Conservation (phyloP, 2,797 vertebrate genomes). For the Gymnothorax javanicus region DNA sequence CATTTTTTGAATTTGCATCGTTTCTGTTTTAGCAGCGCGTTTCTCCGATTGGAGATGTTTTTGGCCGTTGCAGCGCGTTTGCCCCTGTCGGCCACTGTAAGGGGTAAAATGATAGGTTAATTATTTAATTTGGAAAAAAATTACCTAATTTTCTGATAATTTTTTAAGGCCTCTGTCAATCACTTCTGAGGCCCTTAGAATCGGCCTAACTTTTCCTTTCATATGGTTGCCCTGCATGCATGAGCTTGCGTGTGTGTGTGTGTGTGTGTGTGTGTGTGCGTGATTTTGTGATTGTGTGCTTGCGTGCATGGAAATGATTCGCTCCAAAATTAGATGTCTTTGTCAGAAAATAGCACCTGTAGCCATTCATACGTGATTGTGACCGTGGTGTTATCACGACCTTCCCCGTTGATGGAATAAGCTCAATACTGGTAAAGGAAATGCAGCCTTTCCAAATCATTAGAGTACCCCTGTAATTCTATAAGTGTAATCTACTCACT, state of each 20-base stretch:
- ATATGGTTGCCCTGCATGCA: no score
- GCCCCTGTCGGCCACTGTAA: no score
- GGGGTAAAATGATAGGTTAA: no score
- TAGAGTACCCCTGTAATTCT: not conserved
- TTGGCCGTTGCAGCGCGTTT: no score
- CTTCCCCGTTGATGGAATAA: not conserved
- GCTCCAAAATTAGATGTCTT: not conserved
- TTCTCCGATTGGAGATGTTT: no score
- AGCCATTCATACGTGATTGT: not conserved
- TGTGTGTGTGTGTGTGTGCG: not conserved
- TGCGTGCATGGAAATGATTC: not conserved
- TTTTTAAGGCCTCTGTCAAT: no score
- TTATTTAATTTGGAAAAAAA: no score
- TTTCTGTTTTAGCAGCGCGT: no score
- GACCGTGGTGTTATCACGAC: not conserved
- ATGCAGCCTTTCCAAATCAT: not conserved
- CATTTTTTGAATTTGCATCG: no score
- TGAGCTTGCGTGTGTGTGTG: not conserved
- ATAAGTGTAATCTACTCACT: not conserved
- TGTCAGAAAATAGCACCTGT: not conserved
- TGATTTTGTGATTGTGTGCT: not conserved
- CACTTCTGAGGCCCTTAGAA: no score
- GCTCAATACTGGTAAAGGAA: constrained; percentile 1
- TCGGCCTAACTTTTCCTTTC: no score
- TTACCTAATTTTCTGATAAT: no score